A percentile compares a stretch with the other conserved stretches of the same genome.
phyloP scores from a whole-genome alignment of 2,113 vertebrate species.

The Sander lucioperca region DNA sequence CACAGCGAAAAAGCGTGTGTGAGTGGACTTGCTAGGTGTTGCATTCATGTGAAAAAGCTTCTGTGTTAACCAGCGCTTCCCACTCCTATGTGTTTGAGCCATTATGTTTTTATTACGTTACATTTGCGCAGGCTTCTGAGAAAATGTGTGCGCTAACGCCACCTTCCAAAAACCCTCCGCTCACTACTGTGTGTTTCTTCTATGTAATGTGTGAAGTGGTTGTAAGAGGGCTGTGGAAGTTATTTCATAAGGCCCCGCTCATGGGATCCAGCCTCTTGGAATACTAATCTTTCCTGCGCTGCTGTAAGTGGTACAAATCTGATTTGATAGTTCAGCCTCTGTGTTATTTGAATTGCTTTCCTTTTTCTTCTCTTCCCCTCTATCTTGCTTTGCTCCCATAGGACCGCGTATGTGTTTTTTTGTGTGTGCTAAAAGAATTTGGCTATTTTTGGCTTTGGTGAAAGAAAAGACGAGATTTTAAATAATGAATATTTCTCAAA shows the following conservation, averaged over 20 bases:
- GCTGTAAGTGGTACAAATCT: conserved; percentile 71
- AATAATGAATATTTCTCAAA: conserved; percentile 76
- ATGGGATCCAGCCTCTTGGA: conserved; percentile 68
- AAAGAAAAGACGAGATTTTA: conserved; percentile 65
- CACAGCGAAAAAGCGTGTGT: conserved; percentile 7
- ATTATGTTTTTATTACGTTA: conserved; percentile 48
- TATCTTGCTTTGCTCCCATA: conserved; percentile 63
- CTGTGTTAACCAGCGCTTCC: conserved; percentile 6
- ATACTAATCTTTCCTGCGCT: conserved; percentile 67
- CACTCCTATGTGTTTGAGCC: conserved; percentile 17
- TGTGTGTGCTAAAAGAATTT: conserved; percentile 56
- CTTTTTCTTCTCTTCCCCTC: conserved; percentile 53
- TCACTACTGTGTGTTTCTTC: conserved; percentile 47
- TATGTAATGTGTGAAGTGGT: conserved; percentile 64
- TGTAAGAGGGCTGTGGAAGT: conserved; percentile 59
- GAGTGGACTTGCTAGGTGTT: conserved; percentile 13
- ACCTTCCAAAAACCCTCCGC: conserved; percentile 31
- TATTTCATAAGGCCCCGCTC: conserved; percentile 68
- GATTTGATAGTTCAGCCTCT: conserved; percentile 78
- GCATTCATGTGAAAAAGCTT: conserved; percentile 17
- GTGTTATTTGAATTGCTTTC: conserved; percentile 76
- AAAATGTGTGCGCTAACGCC: conserved; percentile 40
- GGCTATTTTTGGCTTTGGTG: conserved; percentile 59
- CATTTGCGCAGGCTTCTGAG: conserved; percentile 17
- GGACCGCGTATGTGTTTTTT: conserved; percentile 46